Evolutionary conservation across 1,140 invertebrate genomes (phyloP).

Genomic region (Cryptotermes secundus): DNA sequence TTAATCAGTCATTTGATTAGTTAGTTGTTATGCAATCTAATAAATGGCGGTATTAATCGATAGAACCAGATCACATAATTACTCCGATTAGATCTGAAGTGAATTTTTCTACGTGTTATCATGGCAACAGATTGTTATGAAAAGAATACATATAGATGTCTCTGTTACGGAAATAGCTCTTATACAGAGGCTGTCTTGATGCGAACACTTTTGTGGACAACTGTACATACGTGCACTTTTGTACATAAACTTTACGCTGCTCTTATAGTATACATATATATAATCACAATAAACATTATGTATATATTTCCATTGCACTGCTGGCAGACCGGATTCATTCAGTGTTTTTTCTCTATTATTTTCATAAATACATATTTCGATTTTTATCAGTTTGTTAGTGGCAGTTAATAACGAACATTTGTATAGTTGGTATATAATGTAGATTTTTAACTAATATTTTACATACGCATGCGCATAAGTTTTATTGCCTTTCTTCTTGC

Average conservation of each 20-base stretch:
- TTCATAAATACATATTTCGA: not conserved
- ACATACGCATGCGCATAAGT: not conserved
- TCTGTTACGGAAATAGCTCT: no score
- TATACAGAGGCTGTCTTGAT: no score
- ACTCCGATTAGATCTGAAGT: no score
- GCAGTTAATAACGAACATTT: not conserved
- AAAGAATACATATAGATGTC: no score
- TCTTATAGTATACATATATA: not conserved
- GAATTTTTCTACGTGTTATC: no score
- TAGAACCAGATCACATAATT: no score
- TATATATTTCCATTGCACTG: not conserved
- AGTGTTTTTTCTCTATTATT: not conserved
- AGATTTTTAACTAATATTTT: not conserved
- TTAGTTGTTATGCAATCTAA: no score
- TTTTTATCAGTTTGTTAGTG: not conserved
- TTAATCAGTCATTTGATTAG: no score
- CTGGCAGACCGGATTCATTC: not conserved
- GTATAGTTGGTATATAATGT: not conserved
- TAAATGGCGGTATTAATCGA: no score
- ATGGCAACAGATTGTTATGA: no score
- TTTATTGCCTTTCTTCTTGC: not conserved
- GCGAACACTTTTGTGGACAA: no score
- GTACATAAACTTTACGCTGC: not conserved
- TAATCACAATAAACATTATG: not conserved
- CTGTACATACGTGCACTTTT: not conserved